Base-by-base conservation (phyloP, 1,140 invertebrate species). In the Drosophila guanche region DNA sequence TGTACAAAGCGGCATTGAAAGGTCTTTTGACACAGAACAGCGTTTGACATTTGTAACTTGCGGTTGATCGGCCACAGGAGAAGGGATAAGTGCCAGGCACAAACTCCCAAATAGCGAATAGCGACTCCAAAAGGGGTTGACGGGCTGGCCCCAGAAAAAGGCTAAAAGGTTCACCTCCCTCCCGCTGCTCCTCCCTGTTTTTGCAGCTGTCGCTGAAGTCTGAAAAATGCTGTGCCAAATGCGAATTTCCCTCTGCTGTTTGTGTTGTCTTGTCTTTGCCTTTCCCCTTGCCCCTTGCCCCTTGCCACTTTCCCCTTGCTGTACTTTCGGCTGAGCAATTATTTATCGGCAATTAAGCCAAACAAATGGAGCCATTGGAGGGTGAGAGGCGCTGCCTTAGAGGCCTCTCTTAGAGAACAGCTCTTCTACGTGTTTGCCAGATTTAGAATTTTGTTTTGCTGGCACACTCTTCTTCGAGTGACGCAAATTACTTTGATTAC, bases 11-110 rank as follows among this genome's bases (percentile, higher is more conserved):
- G 48, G 58, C 76, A 71, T 27, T 79, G 65, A 71, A 79, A 74
- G 74, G 68, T 67, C 74, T 74, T 81, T 78, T 81, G 70, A 88
- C 83, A 88, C 16, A 71, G 78, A 79, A 83, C 67, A 72, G 62
- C 66, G 83, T 88, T 88, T 88, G 83, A 83, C 83, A 88, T 88
- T 88, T 88, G 83, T 88, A 89, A 79, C 83, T 88, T 88, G 83
- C 83, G 83, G 78, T 88, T 88, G 83, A 88, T 88, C 83, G 73
- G 83, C 52, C 81, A 88, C 70, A 65, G 70, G 61, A 63, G 73
- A 73, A 81, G 74, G 83, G 74, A 86, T 88, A 81, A 76, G 76
- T 67, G 81, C 42, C 56, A 46, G 25, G 16, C 37, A 8, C 20
- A 16, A 8, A 43, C 46, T 10, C 3, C 33, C 33, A 4, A 12